Evolutionary conservation across 2,797 vertebrate genomes (phyloP).

Genomic region (Falco berigora): DNA sequence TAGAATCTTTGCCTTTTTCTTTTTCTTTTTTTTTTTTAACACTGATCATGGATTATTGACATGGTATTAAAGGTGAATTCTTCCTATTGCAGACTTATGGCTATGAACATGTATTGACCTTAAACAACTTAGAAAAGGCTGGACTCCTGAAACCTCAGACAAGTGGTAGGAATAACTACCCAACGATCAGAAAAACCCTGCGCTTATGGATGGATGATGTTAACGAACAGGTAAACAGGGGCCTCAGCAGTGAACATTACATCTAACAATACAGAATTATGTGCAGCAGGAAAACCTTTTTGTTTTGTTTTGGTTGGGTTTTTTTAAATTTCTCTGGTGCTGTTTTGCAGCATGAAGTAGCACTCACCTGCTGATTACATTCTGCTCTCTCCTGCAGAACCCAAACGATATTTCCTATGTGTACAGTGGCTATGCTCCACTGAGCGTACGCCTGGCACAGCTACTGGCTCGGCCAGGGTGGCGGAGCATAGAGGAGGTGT

Average conservation of each 20-base stretch:
- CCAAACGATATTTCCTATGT: slow-evolving; percentile 97
- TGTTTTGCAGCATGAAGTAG: neutral
- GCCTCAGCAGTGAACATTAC: rapidly evolving
- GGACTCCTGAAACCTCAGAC: slow-evolving; percentile 87
- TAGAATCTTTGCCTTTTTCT: neutral
- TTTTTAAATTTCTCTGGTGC: neutral
- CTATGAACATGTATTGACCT: slow-evolving; percentile 90
- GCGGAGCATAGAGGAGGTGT: slow-evolving; percentile 96
- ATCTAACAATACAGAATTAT: neutral
- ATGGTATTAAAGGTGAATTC: neutral
- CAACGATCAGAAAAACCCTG: slow-evolving; percentile 92
- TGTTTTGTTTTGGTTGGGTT: neutral
- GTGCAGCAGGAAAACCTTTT: neutral
- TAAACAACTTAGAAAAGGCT: slow-evolving; percentile 91
- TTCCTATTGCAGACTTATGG: slow-evolving; percentile 85
- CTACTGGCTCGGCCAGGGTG: slow-evolving; percentile 91
- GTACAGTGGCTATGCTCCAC: slow-evolving; percentile 93
- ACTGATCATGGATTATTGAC: neutral
- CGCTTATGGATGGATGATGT: slow-evolving; percentile 99
- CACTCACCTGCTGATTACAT: neutral
- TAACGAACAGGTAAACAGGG: slow-evolving; percentile 84
- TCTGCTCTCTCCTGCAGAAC: slow-evolving; percentile 75
- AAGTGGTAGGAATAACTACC: slow-evolving; percentile 89
- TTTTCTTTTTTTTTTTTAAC: neutral
- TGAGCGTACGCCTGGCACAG: slow-evolving; percentile 92